Percentiles rank a stretch among this genome's conserved stretches.
Conservation (phyloP, 2,113 vertebrate genomes). For the Hippocampus guttulatus region DNA sequence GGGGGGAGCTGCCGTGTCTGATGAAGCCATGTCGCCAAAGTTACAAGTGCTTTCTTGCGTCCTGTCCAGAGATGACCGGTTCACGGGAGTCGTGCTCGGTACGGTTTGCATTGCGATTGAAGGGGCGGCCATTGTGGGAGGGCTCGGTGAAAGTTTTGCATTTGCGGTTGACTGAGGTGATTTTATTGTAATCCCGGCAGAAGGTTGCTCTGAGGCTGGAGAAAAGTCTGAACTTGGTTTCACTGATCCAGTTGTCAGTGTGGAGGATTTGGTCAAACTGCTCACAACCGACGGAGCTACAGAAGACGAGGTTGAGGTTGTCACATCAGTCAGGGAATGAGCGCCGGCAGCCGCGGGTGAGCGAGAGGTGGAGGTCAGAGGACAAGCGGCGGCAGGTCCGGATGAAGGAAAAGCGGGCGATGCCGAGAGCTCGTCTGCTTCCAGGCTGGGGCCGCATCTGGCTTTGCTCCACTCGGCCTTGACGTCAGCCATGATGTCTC, state of each 20-base stretch:
- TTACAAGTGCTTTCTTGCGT: constrained; percentile 22
- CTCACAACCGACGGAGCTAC: constrained; percentile 42
- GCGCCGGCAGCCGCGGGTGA: neutral
- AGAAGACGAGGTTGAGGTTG: constrained; percentile 18
- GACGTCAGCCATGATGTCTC: constrained; percentile 90
- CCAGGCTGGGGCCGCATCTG: constrained; percentile 67
- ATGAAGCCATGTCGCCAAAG: constrained; percentile 37
- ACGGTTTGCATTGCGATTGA: constrained; percentile 29
- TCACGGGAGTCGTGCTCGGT: constrained; percentile 17
- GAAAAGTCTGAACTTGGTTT: constrained; percentile 38
- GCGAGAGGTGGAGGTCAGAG: constrained; percentile 11
- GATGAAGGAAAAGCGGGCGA: constrained; percentile 34
- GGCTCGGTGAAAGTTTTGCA: constrained; percentile 42
- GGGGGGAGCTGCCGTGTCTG: constrained; percentile 22
- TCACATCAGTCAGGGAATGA: constrained; percentile 18
- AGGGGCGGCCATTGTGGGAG: constrained; percentile 32
- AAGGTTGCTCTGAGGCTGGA: constrained; percentile 17
- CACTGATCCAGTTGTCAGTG: constrained; percentile 36
- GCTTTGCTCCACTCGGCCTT: constrained; percentile 79
- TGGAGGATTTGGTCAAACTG: constrained; percentile 50
- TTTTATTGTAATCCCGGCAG: constrained; percentile 22
- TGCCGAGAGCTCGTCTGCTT: constrained; percentile 27
- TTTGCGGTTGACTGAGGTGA: constrained; percentile 15
- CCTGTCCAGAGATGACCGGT: constrained; percentile 26
- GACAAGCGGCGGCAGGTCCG: constrained; percentile 34